A percentile compares a stretch with the other conserved stretches of the same genome.
phyloP scores from a whole-genome alignment of 2,113 vertebrate species.

The Bujurquina vittata region DNA sequence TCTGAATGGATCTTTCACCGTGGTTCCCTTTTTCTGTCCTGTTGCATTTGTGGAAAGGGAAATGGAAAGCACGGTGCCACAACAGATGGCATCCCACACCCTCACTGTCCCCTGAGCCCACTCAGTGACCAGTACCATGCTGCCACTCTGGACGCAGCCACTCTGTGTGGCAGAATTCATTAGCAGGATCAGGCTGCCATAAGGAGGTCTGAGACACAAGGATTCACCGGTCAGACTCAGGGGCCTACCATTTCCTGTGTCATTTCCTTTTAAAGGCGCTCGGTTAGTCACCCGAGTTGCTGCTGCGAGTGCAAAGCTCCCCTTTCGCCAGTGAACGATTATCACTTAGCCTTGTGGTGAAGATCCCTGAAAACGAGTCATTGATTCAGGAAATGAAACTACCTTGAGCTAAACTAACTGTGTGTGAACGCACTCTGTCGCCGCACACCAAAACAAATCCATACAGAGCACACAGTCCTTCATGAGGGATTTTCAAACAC shows the following conservation, averaged over 20 bases:
- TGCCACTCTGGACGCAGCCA: conserved; percentile 48
- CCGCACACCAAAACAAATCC: conserved; percentile 60
- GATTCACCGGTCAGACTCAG: not conserved
- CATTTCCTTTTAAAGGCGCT: conserved; percentile 10
- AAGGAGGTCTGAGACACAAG: conserved; percentile 9
- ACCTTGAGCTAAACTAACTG: conserved; percentile 48
- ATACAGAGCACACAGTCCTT: conserved; percentile 17
- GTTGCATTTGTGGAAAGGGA: conserved; percentile 20
- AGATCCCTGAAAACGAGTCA: conserved; percentile 48
- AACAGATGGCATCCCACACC: conserved; percentile 63
- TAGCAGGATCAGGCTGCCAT: conserved; percentile 52
- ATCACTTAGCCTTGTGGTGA: conserved; percentile 30
- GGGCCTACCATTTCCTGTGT: conserved; percentile 13
- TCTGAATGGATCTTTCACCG: not conserved
- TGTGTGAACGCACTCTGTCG: conserved; percentile 44
- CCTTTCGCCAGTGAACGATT: conserved; percentile 11
- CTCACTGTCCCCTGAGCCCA: conserved; percentile 46
- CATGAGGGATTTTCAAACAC: conserved; percentile 30
- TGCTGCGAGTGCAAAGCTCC: not conserved
- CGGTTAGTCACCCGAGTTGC: conserved; percentile 1
- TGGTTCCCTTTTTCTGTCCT: conserved; percentile 7
- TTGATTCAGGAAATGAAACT: conserved; percentile 67
- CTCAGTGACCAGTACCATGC: conserved; percentile 54
- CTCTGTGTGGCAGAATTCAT: conserved; percentile 65
- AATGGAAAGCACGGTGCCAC: conserved; percentile 11